Percentiles rank a stretch among this genome's conserved stretches.
Evolutionary conservation across 2,888 invertebrate species (phyloP).

Genomic region (Mantis religiosa): DNA sequence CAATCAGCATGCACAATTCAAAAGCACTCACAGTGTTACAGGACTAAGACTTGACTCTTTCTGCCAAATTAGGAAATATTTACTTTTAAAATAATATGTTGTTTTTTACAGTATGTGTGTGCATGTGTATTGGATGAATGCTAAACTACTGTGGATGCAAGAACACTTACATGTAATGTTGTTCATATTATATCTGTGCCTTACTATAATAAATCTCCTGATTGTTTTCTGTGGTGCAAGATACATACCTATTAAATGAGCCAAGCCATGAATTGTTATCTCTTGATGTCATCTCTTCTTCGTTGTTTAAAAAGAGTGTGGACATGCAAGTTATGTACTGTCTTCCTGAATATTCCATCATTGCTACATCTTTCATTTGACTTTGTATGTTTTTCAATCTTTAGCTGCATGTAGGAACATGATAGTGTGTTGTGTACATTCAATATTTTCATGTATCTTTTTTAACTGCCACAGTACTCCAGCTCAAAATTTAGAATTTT

Average conservation of each 20-base stretch:
- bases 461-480: neutral
- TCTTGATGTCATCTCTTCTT: neutral
- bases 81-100: neutral
- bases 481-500: neutral
- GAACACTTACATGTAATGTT: neutral
- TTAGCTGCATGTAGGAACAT: neutral
- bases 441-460: neutral
- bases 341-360: neutral
- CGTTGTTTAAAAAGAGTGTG: neutral
- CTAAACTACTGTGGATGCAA: neutral
- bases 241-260: neutral
- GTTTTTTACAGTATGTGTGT: neutral
- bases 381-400: neutral
- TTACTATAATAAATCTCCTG: neutral
- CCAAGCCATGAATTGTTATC: neutral
- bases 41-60: neutral
- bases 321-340: neutral
- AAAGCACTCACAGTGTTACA: neutral
- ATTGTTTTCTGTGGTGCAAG: neutral
- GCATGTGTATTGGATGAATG: neutral
- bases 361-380: neutral
- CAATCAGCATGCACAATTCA: neutral
- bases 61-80: neutral
- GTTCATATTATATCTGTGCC: conserved; percentile 7
- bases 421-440: neutral